A percentile compares a stretch with the other conserved stretches of the same genome.
These are phyloP conservation scores for Oryzias woworae DNA, from an alignment of 2,113 vertebrate species.

Conservation along the genomic window DNA sequence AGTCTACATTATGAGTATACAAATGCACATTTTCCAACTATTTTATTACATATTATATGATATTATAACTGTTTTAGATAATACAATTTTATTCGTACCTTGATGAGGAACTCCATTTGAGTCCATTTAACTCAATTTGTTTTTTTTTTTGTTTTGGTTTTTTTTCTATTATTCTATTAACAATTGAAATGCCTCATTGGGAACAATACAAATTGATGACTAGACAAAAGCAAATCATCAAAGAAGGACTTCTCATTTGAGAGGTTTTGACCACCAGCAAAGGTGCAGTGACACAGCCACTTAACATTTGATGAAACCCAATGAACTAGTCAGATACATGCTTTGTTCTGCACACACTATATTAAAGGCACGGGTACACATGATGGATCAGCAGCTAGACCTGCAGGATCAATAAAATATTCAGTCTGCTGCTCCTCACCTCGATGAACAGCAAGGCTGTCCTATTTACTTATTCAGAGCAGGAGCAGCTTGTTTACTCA, in stretches of 20 bases:
- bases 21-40: too few species aligned
- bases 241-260: slow-evolving; percentile 13
- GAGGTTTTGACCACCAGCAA: background rate
- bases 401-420: slow-evolving; percentile 71
- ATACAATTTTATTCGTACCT: background rate
- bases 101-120: background rate
- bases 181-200: too few species aligned
- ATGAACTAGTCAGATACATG: slow-evolving; percentile 54
- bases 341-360: slow-evolving; percentile 63
- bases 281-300: background rate
- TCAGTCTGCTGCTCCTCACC: slow-evolving; percentile 42
- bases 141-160: background rate
- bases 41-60: too few species aligned
- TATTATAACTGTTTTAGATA: too few species aligned
- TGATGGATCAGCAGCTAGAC: slow-evolving; percentile 66
- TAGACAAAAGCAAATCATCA: background rate
- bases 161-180: too few species aligned
- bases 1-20: too few species aligned
- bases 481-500: slow-evolving; percentile 55
- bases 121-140: background rate
- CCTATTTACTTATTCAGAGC: slow-evolving; percentile 65
- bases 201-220: background rate
- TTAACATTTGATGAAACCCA: slow-evolving; percentile 28
- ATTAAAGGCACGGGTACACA: slow-evolving; percentile 70
- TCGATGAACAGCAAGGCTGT: slow-evolving; percentile 26